Evolutionary conservation across 2,888 invertebrate species (phyloP).

Genomic region (Dryadula phaetusa): DNA sequence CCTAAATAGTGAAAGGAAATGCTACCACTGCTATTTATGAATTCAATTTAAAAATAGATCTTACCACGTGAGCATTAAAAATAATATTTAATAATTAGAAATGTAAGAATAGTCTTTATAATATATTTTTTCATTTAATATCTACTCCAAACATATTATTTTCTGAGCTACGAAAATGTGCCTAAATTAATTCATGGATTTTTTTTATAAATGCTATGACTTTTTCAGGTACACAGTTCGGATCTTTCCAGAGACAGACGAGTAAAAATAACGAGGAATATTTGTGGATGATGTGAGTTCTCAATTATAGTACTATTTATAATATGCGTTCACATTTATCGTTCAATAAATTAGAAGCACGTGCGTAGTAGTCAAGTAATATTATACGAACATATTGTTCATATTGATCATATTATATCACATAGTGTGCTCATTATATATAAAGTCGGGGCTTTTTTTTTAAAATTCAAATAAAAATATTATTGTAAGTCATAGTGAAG

Average conservation of each 20-base stretch:
- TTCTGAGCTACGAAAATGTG: background rate
- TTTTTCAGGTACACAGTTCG: conserved; percentile 64
- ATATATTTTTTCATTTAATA: too few species aligned
- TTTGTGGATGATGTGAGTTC: conserved; percentile 79
- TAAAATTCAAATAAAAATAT: too few species aligned
- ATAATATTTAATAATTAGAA: too few species aligned
- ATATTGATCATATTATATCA: too few species aligned
- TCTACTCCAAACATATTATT: background rate
- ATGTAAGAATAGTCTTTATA: too few species aligned
- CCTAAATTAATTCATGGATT: background rate
- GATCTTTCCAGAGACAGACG: conserved; percentile 61
- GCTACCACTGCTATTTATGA: too few species aligned
- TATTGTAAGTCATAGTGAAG: too few species aligned
- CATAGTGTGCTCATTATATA: too few species aligned
- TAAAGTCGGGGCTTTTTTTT: too few species aligned
- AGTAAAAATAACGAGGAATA: conserved; percentile 76
- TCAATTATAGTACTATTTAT: conserved; percentile 21
- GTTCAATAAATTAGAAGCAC: background rate
- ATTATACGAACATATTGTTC: background rate
- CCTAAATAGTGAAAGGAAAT: too few species aligned
- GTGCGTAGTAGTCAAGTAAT: background rate
- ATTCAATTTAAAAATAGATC: too few species aligned
- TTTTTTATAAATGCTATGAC: background rate
- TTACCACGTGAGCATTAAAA: too few species aligned
- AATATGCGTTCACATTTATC: conserved; percentile 12